phyloP scores from a whole-genome alignment of 2,797 vertebrate species.

The Acrocephalus scirpaceus region DNA sequence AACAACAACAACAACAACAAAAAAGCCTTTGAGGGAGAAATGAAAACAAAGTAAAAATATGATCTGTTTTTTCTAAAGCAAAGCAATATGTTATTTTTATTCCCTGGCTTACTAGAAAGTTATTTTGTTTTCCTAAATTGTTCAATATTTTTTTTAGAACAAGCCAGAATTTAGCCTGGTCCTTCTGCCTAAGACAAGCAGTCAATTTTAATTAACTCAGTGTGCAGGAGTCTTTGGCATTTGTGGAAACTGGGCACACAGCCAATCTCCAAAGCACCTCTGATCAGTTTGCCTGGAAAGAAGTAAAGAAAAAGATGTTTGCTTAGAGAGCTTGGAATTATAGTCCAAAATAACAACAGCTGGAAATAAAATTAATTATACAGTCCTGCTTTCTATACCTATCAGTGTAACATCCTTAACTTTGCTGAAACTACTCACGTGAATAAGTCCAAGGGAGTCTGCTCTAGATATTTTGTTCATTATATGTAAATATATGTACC shows the following conservation, averaged over 20 bases:
- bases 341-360: slow-evolving; percentile 35
- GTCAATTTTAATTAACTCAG: slow-evolving; percentile 84
- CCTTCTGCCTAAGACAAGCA: slow-evolving; percentile 76
- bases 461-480: background rate
- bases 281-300: slow-evolving; percentile 75
- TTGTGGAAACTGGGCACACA: slow-evolving; percentile 73
- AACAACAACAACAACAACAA: too few species aligned
- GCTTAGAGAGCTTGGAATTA: slow-evolving; percentile 41
- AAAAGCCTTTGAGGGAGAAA: background rate
- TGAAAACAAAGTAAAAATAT: slow-evolving; percentile 31
- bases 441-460: background rate
- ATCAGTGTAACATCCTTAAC: background rate
- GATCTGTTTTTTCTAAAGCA: background rate
- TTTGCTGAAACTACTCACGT: background rate
- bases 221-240: slow-evolving; percentile 68
- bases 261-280: slow-evolving; percentile 71
- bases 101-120: slow-evolving; percentile 26
- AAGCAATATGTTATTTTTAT: slow-evolving; percentile 55
- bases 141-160: slow-evolving; percentile 61
- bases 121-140: slow-evolving; percentile 69
- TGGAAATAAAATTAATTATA: slow-evolving; percentile 62
- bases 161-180: slow-evolving; percentile 61
- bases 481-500: background rate
- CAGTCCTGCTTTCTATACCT: background rate
- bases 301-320: slow-evolving; percentile 64